Evolutionary conservation across 2,113 vertebrate species (phyloP).

Genomic region (Dromaius novaehollandiae): DNA sequence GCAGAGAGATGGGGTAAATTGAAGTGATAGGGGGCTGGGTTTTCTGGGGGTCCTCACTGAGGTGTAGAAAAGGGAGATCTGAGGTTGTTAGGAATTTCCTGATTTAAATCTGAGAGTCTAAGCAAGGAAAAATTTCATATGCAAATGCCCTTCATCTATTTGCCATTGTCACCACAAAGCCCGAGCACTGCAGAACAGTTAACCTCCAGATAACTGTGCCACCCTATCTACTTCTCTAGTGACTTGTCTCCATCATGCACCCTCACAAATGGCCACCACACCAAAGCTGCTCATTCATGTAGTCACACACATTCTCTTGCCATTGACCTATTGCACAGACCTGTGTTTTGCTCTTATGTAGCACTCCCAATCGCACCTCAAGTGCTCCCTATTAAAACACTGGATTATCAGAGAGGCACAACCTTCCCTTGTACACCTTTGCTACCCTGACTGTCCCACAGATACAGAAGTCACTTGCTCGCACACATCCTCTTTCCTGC

Average conservation of each 20-base stretch:
- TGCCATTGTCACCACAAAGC: neutral
- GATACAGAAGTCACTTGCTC: neutral
- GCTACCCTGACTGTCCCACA: neutral
- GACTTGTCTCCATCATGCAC: neutral
- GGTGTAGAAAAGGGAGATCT: neutral
- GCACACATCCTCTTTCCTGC: neutral
- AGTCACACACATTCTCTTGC: neutral
- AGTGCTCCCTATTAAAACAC: neutral
- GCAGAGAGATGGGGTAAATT: neutral
- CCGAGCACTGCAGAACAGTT: neutral
- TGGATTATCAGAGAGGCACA: neutral
- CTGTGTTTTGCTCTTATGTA: neutral
- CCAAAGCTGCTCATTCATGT: neutral
- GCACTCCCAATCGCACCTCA: neutral
- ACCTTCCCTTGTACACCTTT: neutral
- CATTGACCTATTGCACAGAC: neutral
- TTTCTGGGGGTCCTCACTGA: neutral
- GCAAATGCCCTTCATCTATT: neutral
- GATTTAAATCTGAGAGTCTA: neutral
- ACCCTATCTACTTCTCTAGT: neutral
- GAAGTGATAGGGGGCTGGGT: neutral
- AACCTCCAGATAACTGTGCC: neutral
- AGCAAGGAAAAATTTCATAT: neutral
- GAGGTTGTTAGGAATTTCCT: neutral
- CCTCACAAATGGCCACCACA: neutral